Percentiles rank a stretch among this genome's conserved stretches.
Conservation (phyloP, 2,888 invertebrate species). For the Xestia rhomboidea region DNA sequence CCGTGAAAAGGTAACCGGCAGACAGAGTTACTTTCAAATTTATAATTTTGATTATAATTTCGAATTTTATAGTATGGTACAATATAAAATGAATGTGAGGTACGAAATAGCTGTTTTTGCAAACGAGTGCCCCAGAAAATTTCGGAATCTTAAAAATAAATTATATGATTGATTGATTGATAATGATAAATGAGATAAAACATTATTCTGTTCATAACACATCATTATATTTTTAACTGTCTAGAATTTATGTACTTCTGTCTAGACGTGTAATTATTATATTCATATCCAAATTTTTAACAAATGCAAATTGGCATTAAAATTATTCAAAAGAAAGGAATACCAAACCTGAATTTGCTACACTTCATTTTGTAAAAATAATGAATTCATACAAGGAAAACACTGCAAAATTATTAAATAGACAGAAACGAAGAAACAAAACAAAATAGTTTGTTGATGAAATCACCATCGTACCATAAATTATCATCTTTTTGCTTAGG, state of each 20-base stretch:
- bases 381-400: constrained; percentile 53
- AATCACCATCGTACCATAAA: constrained; percentile 18
- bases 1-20: neutral
- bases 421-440: constrained; percentile 33
- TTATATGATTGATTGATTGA: neutral
- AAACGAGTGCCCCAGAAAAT: neutral
- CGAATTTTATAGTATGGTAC: neutral
- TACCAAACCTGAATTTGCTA: constrained; percentile 17
- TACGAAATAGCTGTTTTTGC: neutral
- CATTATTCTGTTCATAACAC: neutral
- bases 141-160: neutral
- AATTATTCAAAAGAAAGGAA: constrained; percentile 23
- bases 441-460: constrained; percentile 41
- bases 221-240: neutral
- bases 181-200: neutral
- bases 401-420: constrained; percentile 26
- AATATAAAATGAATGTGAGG: neutral
- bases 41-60: neutral
- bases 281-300: constrained; percentile 2
- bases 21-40: neutral
- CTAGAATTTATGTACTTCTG: neutral
- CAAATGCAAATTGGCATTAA: neutral
- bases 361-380: constrained; percentile 31
- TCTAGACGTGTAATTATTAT: constrained; percentile 8
- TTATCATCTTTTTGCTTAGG: neutral